phyloP scores from a whole-genome alignment of 1,140 invertebrate genomes.

The Apolygus lucorum region DNA sequence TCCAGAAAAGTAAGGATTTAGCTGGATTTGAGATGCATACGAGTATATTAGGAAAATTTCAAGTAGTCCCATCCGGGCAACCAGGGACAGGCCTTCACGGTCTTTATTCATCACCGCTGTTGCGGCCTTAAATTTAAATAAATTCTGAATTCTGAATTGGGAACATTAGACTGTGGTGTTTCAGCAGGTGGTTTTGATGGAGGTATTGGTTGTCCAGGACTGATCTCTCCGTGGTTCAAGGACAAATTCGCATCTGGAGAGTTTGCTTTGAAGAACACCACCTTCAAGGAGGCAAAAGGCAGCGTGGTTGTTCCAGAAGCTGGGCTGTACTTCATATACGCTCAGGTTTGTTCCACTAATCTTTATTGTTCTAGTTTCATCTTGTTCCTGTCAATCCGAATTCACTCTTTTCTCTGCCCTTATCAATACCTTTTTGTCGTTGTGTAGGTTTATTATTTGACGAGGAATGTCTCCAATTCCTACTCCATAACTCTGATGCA shows the following conservation, averaged over 20 bases:
- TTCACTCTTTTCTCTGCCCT: neutral
- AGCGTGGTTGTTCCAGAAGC: slow-evolving; percentile 6
- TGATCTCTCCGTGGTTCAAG: slow-evolving; percentile 14
- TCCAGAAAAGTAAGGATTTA: too few species aligned
- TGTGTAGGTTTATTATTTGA: slow-evolving; percentile 24
- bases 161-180: neutral
- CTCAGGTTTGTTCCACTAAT: slow-evolving; percentile 19
- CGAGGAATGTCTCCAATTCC: neutral
- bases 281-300: slow-evolving; percentile 2
- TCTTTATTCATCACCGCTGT: too few species aligned
- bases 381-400: neutral
- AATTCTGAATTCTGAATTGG: neutral
- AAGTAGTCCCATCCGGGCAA: too few species aligned
- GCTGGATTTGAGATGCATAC: too few species aligned
- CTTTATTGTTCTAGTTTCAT: neutral
- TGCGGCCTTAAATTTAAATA: too few species aligned
- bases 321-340: slow-evolving; percentile 21
- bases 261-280: slow-evolving; percentile 13
- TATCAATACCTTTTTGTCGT: neutral
- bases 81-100: too few species aligned
- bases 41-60: too few species aligned
- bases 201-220: slow-evolving; percentile 7
- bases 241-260: slow-evolving; percentile 12
- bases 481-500: slow-evolving; percentile 10
- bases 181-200: slow-evolving; percentile 2